Evolutionary conservation across 2,888 invertebrate genomes (phyloP), one percentile per base, ranked within the genome.

Genomic region (Ennomos fuscantarius): DNA sequence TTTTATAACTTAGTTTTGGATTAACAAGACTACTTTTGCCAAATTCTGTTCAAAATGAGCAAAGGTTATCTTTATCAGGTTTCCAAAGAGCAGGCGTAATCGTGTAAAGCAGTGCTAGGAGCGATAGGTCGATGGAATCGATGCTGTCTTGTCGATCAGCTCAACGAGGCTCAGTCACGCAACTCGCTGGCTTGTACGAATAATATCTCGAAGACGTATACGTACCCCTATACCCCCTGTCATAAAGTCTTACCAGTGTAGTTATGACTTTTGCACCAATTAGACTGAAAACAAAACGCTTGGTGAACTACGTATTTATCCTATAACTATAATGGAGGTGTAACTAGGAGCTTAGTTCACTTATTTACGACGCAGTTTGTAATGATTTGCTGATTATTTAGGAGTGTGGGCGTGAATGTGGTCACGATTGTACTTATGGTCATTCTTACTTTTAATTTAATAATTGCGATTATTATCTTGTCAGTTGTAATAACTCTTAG

Each of bases 401-500:
- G 11, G 31, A 36, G 51, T 24, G 24, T 47, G 12, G 56, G 47
- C 40, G 44, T 39, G n/a, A 35, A 42, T 47, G 51, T 37, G 33
- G 51, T 42, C 51, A 40, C 37, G 24, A 10, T 36, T 5, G 34
- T 37, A 13, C n/a, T 41, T 54, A 60, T 43, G 56, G 57, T 51
- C 55, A 56, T 42, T 51, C 34, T 31, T 35, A 55, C 54, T 55
- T 57, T 62, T 60, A 63, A 24, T 24, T 2, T 24, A 24, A 24
- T 24, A 24, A 63, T 60, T 52, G 57, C 41, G 15, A 51, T 59
- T 39, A 61, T 50, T 59, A 48, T 33, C 46, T 31, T 46, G 49
- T 40, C 49, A 47, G 31, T 42, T 13, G 37, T 52, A 9, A 40
- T 47, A 37, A 11, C 0, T 31, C n/a, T 6, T 12, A 47, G 51